Conservation (phyloP, 2,113 vertebrate genomes). For the Gadus chalcogrammus region DNA sequence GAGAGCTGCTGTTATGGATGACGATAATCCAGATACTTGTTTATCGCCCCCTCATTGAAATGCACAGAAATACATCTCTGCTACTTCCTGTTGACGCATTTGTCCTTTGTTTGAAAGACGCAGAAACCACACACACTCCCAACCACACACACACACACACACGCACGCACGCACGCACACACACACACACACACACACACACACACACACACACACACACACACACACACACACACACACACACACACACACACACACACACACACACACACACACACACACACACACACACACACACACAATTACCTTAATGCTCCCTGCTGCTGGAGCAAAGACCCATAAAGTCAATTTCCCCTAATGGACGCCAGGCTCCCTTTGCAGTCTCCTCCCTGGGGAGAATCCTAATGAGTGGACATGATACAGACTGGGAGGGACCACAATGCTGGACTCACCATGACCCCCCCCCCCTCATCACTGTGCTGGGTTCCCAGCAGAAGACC, state of each 20-base stretch:
- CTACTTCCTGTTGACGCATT: conserved; percentile 37
- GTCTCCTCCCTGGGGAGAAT: conserved; percentile 67
- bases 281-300: conserved; percentile 52
- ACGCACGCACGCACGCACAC: not conserved
- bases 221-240: conserved; percentile 2
- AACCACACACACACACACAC: not conserved
- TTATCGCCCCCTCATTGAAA: conserved; percentile 1
- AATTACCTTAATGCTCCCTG: conserved; percentile 75
- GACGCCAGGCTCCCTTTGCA: conserved; percentile 34
- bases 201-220: conserved; percentile 39
- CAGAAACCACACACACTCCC: not conserved
- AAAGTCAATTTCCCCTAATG: conserved; percentile 76
- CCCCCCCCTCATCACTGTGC: conserved; percentile 15
- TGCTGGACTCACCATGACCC: conserved; percentile 21
- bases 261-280: conserved; percentile 11
- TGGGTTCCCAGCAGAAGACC: too few species aligned
- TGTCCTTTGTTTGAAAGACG: conserved; percentile 15
- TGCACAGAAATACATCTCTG: conserved; percentile 17
- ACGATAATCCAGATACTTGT: too few species aligned
- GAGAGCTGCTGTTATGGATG: too few species aligned
- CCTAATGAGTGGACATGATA: conserved; percentile 58
- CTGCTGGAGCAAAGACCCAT: conserved; percentile 63
- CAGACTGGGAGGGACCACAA: conserved; percentile 30
- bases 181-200: conserved; percentile 2
- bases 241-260: not conserved